Evolutionary conservation across 2,113 vertebrate species (phyloP), one percentile per base, ranked within the genome.

Genomic region (Anhinga anhinga): DNA sequence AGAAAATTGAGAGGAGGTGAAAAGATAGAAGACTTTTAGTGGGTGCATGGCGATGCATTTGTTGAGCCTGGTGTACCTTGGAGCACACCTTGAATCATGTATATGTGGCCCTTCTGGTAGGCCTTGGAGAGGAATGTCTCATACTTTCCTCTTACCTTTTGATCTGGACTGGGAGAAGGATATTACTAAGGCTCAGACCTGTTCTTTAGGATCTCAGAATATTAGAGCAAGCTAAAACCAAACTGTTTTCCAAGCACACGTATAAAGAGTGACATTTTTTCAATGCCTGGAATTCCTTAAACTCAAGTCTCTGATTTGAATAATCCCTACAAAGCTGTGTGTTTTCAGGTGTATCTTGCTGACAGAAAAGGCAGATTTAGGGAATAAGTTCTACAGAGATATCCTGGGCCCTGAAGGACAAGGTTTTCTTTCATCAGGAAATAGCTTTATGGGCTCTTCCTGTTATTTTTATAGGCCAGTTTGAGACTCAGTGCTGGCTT

Each of bases 241-340:
- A 93, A 40, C 40, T 36, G 25, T 87, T 92, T 87, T 53, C 44
- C 53, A 69, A 87, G 59, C 7, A 61, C 0, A 0, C 40, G 58
- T 94, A 30, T 4, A 61, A 89, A 85, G 61, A 82, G 30, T 44
- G 18, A 45, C 66, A 80, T 94, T 87, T 89, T 87, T 93, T 66
- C 86, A 95, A 3, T 85, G 77, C 22, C 86, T 73, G n/a, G 42
- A 85, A 94, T 96, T 95, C 91, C 84, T 89, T 87, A 91, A 90
- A 52, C 27, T 78, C 30, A 18, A 79, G 25, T 62, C 40, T 94
- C 81, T 86, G 66, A 63, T 96, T 92, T 79, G 45, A 88, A 94
- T 94, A 92, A 95, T 86, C 77, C 49, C 25, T 76, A 45, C 34
- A 76, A 91, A 91, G 40, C 69, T 86, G 15, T 36, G 34, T 56